Evolutionary conservation across 2,113 vertebrate species (phyloP).

Genomic region (Chinchilla lanigera): DNA sequence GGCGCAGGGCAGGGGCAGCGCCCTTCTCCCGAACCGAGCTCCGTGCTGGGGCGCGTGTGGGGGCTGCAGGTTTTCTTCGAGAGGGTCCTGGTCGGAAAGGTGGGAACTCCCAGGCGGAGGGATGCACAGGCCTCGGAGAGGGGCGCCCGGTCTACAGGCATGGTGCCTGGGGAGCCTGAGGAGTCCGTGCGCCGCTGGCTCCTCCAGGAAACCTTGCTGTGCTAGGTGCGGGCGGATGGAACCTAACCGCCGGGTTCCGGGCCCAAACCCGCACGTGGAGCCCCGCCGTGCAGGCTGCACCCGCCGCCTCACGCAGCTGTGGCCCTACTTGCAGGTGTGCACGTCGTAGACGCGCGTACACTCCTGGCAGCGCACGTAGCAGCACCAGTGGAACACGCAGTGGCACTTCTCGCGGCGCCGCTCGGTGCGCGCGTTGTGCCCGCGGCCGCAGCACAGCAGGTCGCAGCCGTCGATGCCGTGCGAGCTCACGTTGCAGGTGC

Average conservation of each 20-base stretch:
- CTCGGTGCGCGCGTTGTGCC: conserved; percentile 90
- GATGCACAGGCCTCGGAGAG: neutral
- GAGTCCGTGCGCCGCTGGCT: neutral
- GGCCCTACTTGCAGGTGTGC: conserved; percentile 90
- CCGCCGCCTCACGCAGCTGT: rapidly evolving
- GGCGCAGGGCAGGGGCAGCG: neutral
- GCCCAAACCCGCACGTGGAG: neutral
- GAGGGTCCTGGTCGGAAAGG: neutral
- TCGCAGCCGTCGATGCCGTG: conserved; percentile 91
- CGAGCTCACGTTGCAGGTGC: conserved; percentile 90
- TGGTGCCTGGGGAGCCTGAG: no score
- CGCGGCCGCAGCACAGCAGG: conserved; percentile 90
- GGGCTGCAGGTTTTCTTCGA: neutral
- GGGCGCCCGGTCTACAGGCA: neutral
- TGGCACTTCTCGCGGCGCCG: conserved; percentile 89
- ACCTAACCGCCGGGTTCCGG: neutral
- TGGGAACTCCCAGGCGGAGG: neutral
- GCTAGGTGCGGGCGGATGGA: neutral
- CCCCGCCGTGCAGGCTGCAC: neutral
- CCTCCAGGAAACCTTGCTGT: neutral
- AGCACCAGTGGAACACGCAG: conserved; percentile 92
- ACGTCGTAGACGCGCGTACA: conserved; percentile 90
- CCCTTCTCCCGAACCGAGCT: neutral
- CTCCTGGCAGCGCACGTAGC: conserved; percentile 92
- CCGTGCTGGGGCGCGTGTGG: neutral